A percentile compares a stretch with the other conserved stretches of the same genome.
These are phyloP conservation scores for Agraylea sexmaculata DNA, from an alignment of 1,140 invertebrate genomes.

Conservation along the genomic window DNA sequence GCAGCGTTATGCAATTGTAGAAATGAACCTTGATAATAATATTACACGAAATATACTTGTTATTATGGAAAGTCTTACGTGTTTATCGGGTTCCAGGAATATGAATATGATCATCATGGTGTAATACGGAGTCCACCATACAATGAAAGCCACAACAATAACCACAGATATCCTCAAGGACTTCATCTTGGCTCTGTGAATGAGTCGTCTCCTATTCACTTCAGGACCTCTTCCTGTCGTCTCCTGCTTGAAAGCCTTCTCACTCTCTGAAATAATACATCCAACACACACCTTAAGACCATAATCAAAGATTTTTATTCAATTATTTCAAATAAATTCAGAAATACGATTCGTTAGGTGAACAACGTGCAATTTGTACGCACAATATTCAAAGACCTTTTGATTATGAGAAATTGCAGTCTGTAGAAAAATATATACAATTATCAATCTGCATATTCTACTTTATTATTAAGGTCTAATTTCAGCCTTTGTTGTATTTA, in stretches of 20 bases:
- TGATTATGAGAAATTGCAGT: too few relatives aligned
- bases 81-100: conserved; percentile 59
- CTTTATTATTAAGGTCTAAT: too few relatives aligned
- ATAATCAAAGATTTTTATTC: conserved; percentile 1
- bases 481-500: too few relatives aligned
- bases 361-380: too few relatives aligned
- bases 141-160: conserved; percentile 73
- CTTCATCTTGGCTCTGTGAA: conserved; percentile 71
- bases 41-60: too few relatives aligned
- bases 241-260: conserved; percentile 50
- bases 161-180: conserved; percentile 70
- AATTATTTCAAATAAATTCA: background rate
- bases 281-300: background rate
- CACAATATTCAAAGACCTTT: too few relatives aligned
- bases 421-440: too few relatives aligned
- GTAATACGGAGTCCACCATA: conserved; percentile 94
- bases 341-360: background rate
- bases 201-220: conserved; percentile 49
- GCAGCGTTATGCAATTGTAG: too few relatives aligned
- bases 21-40: too few relatives aligned
- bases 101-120: conserved; percentile 74
- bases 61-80: conserved; percentile 39
- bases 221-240: conserved; percentile 32
- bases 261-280: conserved; percentile 40
- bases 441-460: too few relatives aligned